Conservation (phyloP, 2,113 vertebrate species). For the Copsychus sechellarum region DNA sequence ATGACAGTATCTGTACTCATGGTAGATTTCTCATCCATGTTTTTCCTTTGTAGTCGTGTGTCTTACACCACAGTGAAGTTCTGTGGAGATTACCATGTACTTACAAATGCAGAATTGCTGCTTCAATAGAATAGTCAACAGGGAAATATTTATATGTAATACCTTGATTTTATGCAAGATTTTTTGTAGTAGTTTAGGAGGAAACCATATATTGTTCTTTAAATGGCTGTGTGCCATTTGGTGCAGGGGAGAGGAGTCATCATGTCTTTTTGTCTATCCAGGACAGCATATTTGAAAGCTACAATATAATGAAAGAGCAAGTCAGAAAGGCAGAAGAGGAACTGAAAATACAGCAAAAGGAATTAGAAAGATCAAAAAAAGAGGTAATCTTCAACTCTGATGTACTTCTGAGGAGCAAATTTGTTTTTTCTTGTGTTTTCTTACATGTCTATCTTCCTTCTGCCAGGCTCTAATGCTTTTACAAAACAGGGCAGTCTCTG, state of each 20-base stretch:
- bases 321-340: constrained; percentile 55
- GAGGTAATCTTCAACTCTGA: constrained; percentile 59
- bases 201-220: not conserved
- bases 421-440: not conserved
- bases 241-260: not conserved
- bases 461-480: not conserved
- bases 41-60: not conserved
- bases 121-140: not conserved
- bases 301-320: constrained; percentile 28
- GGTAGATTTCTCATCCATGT: not conserved
- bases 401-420: not conserved
- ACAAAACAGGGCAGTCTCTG: not conserved
- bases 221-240: not conserved
- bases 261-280: not conserved
- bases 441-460: not conserved
- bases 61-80: not conserved
- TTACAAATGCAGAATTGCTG: not conserved
- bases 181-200: not conserved
- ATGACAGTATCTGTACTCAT: not conserved
- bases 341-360: constrained; percentile 32
- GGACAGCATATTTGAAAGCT: not conserved
- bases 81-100: not conserved
- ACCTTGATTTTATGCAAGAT: not conserved
- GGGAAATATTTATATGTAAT: not conserved
- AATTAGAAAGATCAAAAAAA: constrained; percentile 57